These are phyloP conservation scores for Furnarius figulus DNA, from an alignment of 2,113 vertebrate genomes.

Conservation along the genomic window DNA sequence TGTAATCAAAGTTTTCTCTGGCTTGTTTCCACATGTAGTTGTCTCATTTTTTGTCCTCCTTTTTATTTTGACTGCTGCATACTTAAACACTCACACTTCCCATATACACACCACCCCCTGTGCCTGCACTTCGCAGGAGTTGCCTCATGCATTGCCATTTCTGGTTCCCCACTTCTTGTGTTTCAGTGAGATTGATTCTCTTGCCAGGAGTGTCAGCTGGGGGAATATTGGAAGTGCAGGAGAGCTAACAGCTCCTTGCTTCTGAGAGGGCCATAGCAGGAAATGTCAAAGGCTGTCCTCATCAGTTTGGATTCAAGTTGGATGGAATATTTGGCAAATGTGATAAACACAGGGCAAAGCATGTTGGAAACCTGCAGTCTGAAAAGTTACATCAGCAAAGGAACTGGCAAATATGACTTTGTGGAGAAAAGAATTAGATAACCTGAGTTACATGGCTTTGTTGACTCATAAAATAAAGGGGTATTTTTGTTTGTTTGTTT, in stretches of 20 bases:
- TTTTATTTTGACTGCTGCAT: neutral
- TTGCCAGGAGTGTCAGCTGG: neutral
- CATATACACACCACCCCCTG: neutral
- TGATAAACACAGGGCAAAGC: neutral
- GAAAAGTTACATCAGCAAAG: neutral
- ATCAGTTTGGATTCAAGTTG: neutral
- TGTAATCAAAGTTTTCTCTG: neutral
- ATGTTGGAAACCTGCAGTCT: neutral
- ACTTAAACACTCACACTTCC: neutral
- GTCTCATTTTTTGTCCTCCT: neutral
- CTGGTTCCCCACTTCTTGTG: neutral
- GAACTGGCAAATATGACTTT: neutral
- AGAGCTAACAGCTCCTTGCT: neutral
- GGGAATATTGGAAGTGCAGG: neutral
- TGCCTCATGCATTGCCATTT: neutral
- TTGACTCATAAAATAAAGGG: neutral
- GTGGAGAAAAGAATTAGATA: neutral
- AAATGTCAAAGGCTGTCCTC: conserved; percentile 13
- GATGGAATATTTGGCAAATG: neutral
- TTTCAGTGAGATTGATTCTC: neutral
- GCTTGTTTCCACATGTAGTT: neutral
- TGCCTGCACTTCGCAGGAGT: neutral
- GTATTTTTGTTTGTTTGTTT: neutral
- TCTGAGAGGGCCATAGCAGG: neutral
- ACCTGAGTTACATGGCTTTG: neutral